Percentiles rank a stretch among this genome's conserved stretches.
Conservation (phyloP, 2,888 invertebrate species). For the Hoplodrina ambigua region DNA sequence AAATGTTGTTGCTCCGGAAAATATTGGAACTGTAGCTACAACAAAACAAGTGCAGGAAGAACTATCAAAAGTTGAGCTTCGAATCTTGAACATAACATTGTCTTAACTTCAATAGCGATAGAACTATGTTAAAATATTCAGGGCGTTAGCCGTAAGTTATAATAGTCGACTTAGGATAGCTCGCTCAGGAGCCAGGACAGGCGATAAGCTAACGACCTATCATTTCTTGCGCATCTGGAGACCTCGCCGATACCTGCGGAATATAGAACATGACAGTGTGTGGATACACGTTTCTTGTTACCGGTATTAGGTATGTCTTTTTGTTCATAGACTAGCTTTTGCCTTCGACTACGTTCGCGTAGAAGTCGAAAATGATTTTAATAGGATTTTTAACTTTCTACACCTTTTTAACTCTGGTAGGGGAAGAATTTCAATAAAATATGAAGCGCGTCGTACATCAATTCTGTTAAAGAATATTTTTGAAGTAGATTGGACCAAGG, state of each 20-base stretch:
- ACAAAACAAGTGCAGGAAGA: conserved; percentile 1
- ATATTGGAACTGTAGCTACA: too few relatives aligned
- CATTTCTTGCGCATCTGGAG: conserved; percentile 35
- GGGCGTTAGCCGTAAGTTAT: conserved; percentile 30
- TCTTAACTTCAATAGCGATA: conserved; percentile 12
- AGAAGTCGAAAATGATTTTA: too few relatives aligned
- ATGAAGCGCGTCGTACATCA: too few relatives aligned
- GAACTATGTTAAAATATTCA: conserved; percentile 47
- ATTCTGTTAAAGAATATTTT: too few relatives aligned
- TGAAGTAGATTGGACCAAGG: too few relatives aligned
- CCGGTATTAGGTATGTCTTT: neutral
- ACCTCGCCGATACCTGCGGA: conserved; percentile 21
- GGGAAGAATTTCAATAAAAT: too few relatives aligned
- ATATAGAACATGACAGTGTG: neutral
- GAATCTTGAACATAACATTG: conserved; percentile 24
- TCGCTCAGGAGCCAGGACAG: conserved; percentile 16
- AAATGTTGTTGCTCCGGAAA: neutral
- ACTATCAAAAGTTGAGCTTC: neutral
- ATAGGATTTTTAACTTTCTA: too few relatives aligned
- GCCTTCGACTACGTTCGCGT: too few relatives aligned
- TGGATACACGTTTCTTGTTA: neutral
- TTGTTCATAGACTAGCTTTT: too few relatives aligned
- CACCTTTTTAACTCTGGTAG: too few relatives aligned
- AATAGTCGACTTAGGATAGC: conserved; percentile 39
- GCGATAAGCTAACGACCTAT: conserved; percentile 52